phyloP scores from a whole-genome alignment of 2,797 vertebrate species.

The Zenarchopterus dispar region DNA sequence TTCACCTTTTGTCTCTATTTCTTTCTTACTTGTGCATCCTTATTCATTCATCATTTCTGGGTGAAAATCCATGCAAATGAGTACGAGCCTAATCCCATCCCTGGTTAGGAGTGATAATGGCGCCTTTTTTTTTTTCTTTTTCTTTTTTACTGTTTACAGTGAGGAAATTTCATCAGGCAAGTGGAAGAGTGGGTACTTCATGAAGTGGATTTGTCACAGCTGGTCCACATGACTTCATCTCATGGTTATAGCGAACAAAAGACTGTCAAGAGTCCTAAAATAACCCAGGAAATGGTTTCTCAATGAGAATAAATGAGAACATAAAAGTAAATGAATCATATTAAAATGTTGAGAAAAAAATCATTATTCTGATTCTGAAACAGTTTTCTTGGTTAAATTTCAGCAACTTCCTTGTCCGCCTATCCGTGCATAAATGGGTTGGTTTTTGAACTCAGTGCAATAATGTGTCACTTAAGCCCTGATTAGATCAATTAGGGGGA shows the following conservation, averaged over 20 bases:
- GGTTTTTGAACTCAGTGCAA: conserved; percentile 30
- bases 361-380: conserved; percentile 1
- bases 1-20: conserved; percentile 67
- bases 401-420: conserved; percentile 22
- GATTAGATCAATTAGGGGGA: conserved; percentile 66
- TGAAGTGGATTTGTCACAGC: conserved; percentile 36
- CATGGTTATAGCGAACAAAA: conserved; percentile 2
- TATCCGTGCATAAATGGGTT: conserved; percentile 15
- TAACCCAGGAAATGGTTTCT: conserved; percentile 4
- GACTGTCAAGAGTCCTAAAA: neutral
- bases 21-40: conserved; percentile 46
- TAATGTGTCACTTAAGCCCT: conserved; percentile 19
- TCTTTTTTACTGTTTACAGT: conserved; percentile 34
- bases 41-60: conserved; percentile 50
- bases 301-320: conserved; percentile 3
- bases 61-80: conserved; percentile 59
- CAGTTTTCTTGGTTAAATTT: conserved; percentile 9
- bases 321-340: conserved; percentile 16
- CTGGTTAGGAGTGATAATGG: conserved; percentile 64
- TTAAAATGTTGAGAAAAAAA: neutral
- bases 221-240: conserved; percentile 13
- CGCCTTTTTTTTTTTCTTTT: conserved; percentile 29
- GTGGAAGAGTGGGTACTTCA: conserved; percentile 36
- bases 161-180: conserved; percentile 39
- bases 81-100: conserved; percentile 56